phyloP scores from a whole-genome alignment of 2,113 vertebrate species.

The Archocentrus centrarchus region DNA sequence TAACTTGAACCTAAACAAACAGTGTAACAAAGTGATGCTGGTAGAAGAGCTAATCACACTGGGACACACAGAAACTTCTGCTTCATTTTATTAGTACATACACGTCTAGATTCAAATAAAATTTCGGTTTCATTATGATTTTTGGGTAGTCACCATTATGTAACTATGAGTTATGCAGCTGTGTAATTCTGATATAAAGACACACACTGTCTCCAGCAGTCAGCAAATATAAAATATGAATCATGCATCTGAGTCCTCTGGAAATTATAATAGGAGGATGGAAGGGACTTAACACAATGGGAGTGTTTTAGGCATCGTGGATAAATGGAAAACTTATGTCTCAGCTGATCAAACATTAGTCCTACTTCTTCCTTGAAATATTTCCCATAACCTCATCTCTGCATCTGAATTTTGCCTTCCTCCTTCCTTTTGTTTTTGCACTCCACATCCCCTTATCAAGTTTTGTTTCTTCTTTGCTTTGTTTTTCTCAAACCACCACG shows the following conservation, averaged over 20 bases:
- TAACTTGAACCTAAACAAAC: too few species aligned
- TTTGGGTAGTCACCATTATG: background rate
- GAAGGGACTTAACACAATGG: background rate
- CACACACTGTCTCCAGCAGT: background rate
- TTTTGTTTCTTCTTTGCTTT: constrained; percentile 17
- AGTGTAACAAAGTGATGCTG: too few species aligned
- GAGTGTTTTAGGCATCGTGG: background rate
- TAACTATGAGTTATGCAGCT: background rate
- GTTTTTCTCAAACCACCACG: background rate
- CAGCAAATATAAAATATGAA: constrained; percentile 4
- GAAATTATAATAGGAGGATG: background rate
- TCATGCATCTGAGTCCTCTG: background rate
- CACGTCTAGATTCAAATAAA: background rate
- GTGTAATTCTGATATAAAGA: background rate
- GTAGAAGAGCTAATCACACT: too few species aligned
- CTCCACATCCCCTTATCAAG: constrained; percentile 14
- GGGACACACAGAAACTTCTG: too few species aligned
- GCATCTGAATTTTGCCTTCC: background rate
- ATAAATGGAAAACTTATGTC: constrained; percentile 13
- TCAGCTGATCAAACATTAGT: constrained; percentile 9
- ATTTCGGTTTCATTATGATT: background rate
- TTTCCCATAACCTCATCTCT: background rate
- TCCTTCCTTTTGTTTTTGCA: constrained; percentile 31
- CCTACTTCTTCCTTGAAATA: background rate
- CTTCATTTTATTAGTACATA: background rate